A percentile compares a stretch with the other conserved stretches of the same genome.
Conservation (phyloP, 1,140 invertebrate species). For the Bombus waltoni region DNA sequence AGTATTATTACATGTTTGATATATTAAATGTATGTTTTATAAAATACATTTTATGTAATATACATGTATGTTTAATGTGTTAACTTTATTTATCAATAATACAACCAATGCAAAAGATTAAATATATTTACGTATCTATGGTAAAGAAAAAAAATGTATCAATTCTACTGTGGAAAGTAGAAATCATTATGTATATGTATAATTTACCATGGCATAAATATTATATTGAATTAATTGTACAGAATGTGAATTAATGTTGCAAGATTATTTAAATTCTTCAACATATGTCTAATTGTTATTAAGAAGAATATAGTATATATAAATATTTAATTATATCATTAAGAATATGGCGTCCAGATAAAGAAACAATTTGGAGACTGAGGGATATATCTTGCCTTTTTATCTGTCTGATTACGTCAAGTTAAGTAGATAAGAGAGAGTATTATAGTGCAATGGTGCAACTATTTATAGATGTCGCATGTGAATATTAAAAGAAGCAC, state of each 20-base stretch:
- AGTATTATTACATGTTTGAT: neutral
- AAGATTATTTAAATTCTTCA: conserved; percentile 30
- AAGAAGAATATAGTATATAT: conserved; percentile 52
- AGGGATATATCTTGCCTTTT: conserved; percentile 77
- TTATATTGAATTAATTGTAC: conserved; percentile 15
- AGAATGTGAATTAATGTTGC: neutral
- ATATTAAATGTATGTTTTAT: neutral
- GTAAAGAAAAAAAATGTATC: neutral
- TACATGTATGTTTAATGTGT: neutral
- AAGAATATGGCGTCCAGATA: conserved; percentile 66
- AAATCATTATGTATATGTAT: neutral
- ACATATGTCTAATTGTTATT: conserved; percentile 48
- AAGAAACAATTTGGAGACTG: conserved; percentile 73
- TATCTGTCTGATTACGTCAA: conserved; percentile 59
- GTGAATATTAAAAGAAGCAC: conserved; percentile 27
- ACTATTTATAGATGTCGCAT: conserved; percentile 39
- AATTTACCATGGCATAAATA: conserved; percentile 33
- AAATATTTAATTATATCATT: conserved; percentile 63
- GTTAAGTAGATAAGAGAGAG: conserved; percentile 33
- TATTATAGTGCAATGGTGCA: conserved; percentile 47
- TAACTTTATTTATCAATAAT: conserved; percentile 17
- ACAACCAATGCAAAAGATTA: conserved; percentile 39
- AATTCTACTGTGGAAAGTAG: neutral
- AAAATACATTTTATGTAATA: neutral
- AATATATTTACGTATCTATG: conserved; percentile 1